Percentiles rank a stretch among this genome's conserved stretches.
phyloP scores from a whole-genome alignment of 2,797 vertebrate genomes.

The Staurois parvus region DNA sequence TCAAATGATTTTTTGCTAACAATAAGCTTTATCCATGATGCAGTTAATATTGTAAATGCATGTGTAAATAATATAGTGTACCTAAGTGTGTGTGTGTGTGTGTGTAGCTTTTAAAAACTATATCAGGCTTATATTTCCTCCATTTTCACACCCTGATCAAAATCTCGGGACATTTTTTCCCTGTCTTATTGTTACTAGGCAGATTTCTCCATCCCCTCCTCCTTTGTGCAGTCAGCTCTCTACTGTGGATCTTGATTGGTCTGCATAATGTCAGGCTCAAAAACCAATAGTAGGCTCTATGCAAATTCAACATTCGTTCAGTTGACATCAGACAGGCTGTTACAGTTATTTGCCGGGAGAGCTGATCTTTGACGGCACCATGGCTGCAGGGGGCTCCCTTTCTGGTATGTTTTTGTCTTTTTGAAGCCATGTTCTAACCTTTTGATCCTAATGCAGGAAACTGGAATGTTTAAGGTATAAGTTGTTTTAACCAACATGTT shows the following conservation, averaged over 20 bases:
- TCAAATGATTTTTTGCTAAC: no score
- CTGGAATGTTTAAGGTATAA: neutral
- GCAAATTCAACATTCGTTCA: conserved; percentile 63
- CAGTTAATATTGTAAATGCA: no score
- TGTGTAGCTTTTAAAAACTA: no score
- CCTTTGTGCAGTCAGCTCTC: conserved; percentile 54
- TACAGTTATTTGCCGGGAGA: conserved; percentile 48
- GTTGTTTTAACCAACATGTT: neutral
- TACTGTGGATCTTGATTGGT: conserved; percentile 64
- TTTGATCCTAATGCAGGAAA: neutral
- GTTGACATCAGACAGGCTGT: conserved; percentile 34
- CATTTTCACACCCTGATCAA: conserved; percentile 42
- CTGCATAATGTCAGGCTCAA: conserved; percentile 51
- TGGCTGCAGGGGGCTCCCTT: conserved; percentile 59
- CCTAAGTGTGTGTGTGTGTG: no score
- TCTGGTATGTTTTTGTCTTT: conserved; percentile 47
- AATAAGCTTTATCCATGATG: no score
- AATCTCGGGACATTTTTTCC: conserved; percentile 50
- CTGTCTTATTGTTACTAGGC: conserved; percentile 76
- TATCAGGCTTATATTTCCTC: neutral
- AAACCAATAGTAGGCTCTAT: conserved; percentile 71
- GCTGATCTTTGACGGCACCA: conserved; percentile 54
- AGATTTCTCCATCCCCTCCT: conserved; percentile 61
- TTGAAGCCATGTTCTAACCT: neutral
- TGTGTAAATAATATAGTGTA: no score